phyloP scores from a whole-genome alignment of 1,140 invertebrate genomes.

The Ruditapes philippinarum region DNA sequence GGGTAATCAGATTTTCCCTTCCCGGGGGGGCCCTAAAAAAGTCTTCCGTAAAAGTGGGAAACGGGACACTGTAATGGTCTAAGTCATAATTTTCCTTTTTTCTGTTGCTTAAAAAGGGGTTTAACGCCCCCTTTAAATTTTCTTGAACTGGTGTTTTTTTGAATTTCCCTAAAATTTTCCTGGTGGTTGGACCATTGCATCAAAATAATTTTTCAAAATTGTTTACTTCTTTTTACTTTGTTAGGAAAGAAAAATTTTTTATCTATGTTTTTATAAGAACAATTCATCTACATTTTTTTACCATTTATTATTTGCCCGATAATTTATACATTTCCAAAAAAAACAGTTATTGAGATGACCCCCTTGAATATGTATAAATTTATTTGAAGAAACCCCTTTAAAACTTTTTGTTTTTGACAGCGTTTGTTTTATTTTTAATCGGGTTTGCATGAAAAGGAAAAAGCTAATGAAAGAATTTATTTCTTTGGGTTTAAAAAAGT shows the following conservation, averaged over 20 bases:
- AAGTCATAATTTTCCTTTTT: slow-evolving; percentile 89
- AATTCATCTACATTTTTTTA: background rate
- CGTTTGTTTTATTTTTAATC: background rate
- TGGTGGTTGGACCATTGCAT: slow-evolving; percentile 54
- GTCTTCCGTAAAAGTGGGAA: slow-evolving; percentile 92
- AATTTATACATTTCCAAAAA: background rate
- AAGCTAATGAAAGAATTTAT: background rate
- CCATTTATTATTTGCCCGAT: background rate
- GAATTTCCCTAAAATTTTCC: slow-evolving; percentile 81
- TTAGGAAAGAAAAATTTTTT: background rate
- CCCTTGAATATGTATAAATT: background rate
- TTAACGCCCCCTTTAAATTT: slow-evolving; percentile 75
- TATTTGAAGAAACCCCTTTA: background rate
- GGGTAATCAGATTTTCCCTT: slow-evolving; percentile 81
- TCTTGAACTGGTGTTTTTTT: slow-evolving; percentile 74
- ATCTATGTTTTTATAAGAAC: background rate
- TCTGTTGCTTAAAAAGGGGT: slow-evolving; percentile 88
- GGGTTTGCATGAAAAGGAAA: background rate
- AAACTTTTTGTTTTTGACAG: background rate
- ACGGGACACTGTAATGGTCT: slow-evolving; percentile 92
- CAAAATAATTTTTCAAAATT: background rate
- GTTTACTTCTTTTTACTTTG: background rate
- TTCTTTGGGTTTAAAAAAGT: background rate
- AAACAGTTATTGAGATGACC: background rate
- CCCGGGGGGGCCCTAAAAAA: slow-evolving; percentile 85